Percentiles rank a stretch among this genome's conserved stretches.
Conservation (phyloP, 2,888 invertebrate genomes). For the Eumerus sabulonum region DNA sequence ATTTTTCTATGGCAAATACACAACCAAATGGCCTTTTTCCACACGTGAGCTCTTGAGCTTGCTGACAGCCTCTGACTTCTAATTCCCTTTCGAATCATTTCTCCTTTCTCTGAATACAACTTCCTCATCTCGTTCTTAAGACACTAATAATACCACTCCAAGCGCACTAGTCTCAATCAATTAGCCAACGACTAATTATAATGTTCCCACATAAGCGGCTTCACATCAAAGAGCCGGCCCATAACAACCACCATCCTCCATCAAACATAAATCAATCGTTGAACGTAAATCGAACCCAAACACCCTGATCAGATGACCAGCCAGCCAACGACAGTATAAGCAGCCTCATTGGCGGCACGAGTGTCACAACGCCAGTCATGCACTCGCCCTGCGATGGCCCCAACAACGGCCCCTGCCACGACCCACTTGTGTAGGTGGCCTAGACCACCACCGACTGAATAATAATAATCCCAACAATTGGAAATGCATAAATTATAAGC, state of each 20-base stretch:
- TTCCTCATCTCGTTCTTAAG: no score
- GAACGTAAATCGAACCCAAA: conserved; percentile 49
- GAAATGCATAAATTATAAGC: conserved; percentile 66
- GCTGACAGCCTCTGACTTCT: no score
- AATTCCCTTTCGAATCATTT: no score
- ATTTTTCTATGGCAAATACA: no score
- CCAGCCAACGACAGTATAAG: conserved; percentile 13
- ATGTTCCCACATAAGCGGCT: conserved; percentile 44
- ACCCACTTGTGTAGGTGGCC: conserved; percentile 56
- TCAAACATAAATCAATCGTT: conserved; percentile 62
- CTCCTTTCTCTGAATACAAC: no score
- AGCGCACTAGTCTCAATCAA: background rate
- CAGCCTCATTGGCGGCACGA: conserved; percentile 52
- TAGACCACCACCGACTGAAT: conserved; percentile 47
- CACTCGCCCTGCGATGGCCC: conserved; percentile 32
- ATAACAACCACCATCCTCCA: conserved; percentile 36
- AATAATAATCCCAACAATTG: conserved; percentile 62
- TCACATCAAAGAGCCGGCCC: conserved; percentile 51
- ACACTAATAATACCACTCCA: background rate
- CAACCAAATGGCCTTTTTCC: no score
- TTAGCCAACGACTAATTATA: conserved; percentile 14
- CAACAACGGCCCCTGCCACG: background rate
- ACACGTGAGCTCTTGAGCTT: no score
- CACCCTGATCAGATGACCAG: background rate
- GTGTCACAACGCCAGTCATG: conserved; percentile 59